phyloP scores from a whole-genome alignment of 2,888 invertebrate genomes.

The Tillus elongatus region DNA sequence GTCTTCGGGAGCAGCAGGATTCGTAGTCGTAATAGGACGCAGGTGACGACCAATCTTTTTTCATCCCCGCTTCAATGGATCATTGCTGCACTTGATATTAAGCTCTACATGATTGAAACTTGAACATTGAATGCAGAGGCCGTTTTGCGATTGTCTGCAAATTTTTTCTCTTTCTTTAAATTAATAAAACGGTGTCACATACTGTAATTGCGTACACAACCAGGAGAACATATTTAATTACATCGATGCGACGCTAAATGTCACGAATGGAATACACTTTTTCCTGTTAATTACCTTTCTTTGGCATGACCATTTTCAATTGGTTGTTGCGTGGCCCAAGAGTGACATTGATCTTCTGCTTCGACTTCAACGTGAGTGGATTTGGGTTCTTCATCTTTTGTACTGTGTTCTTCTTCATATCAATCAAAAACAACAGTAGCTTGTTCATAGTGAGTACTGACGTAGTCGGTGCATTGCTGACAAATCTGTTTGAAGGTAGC shows the following conservation, averaged over 20 bases:
- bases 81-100: too few relatives aligned
- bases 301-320: constrained; percentile 30
- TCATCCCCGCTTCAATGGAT: too few relatives aligned
- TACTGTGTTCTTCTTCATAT: not conserved
- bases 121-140: too few relatives aligned
- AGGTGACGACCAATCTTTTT: too few relatives aligned
- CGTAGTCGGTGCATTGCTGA: not conserved
- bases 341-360: constrained; percentile 2
- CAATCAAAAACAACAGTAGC: constrained; percentile 1
- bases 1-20: too few relatives aligned
- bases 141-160: too few relatives aligned
- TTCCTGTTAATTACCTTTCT: constrained; percentile 34
- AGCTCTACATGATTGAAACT: too few relatives aligned
- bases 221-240: not conserved
- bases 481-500: constrained; percentile 2
- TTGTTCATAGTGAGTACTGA: not conserved
- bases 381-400: not conserved
- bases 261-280: constrained; percentile 39
- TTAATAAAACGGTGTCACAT: not conserved
- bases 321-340: constrained; percentile 12
- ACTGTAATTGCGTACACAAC: not conserved
- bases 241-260: not conserved
- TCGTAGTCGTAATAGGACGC: too few relatives aligned
- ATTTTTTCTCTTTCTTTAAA: not conserved
- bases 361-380: not conserved